These are phyloP conservation scores for Parochlus steinenii DNA, from an alignment of 2,888 invertebrate genomes.

Conservation along the genomic window DNA sequence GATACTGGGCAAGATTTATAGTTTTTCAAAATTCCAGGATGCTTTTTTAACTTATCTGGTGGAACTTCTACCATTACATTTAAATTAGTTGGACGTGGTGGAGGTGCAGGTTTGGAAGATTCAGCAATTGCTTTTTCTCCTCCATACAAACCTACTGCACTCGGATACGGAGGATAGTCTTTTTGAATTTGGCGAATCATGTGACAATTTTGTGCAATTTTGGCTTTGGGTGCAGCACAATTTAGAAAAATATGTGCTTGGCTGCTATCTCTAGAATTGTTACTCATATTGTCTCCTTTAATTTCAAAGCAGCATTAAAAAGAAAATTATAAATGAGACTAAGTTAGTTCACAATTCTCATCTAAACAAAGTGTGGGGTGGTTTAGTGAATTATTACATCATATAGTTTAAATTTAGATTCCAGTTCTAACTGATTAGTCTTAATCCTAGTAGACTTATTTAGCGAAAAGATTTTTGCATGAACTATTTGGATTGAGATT, in stretches of 20 bases:
- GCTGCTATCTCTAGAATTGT: too few species aligned
- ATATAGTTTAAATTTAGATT: too few species aligned
- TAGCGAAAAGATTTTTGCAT: too few species aligned
- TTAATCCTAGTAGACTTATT: too few species aligned
- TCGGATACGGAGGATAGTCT: conserved; percentile 31
- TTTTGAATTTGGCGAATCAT: conserved; percentile 30
- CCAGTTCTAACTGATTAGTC: too few species aligned
- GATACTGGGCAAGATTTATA: conserved; percentile 68
- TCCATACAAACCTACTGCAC: conserved; percentile 24
- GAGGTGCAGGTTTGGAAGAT: conserved; percentile 1
- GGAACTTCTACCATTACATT: conserved; percentile 10
- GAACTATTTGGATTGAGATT: too few species aligned
- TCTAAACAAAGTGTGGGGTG: too few species aligned
- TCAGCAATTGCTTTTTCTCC: conserved; percentile 4
- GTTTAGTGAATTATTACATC: too few species aligned
- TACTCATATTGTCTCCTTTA: too few species aligned
- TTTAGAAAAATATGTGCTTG: conserved; percentile 27
- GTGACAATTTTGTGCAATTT: conserved; percentile 29
- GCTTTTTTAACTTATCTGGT: conserved; percentile 17
- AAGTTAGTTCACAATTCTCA: too few species aligned
- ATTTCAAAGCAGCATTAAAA: too few species aligned
- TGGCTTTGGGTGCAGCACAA: conserved; percentile 29
- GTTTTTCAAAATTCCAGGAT: conserved; percentile 40
- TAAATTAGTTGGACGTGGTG: conserved; percentile 5
- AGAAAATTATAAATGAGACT: too few species aligned